These are phyloP conservation scores for Seira musarum DNA, from an alignment of 2,888 invertebrate species.

Conservation along the genomic window DNA sequence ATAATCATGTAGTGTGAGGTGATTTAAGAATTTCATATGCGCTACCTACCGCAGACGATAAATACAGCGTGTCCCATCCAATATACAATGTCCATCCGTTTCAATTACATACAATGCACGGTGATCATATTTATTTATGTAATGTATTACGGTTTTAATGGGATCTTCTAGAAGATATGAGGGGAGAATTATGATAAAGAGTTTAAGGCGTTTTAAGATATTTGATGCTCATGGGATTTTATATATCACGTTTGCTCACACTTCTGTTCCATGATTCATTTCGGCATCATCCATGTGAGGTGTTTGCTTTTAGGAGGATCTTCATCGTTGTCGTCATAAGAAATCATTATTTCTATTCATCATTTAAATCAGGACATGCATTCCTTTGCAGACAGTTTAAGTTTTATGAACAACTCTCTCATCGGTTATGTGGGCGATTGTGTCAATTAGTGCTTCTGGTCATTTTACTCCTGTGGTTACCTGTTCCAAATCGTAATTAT, in stretches of 20 bases:
- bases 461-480: slow-evolving; percentile 10
- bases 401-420: neutral
- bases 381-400: neutral
- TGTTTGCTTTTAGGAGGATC: neutral
- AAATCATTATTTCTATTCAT: neutral
- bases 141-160: too few relatives aligned
- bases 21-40: too few relatives aligned
- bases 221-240: neutral
- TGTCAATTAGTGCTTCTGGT: neutral
- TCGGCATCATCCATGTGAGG: neutral
- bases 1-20: too few relatives aligned
- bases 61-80: too few relatives aligned
- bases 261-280: slow-evolving; percentile 3
- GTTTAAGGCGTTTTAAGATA: too few relatives aligned
- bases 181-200: too few relatives aligned
- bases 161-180: too few relatives aligned
- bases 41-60: slow-evolving; percentile 8
- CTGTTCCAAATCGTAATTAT: neutral
- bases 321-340: neutral
- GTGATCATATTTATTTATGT: slow-evolving; percentile 4
- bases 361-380: neutral
- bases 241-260: neutral
- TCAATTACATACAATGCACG: neutral
- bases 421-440: neutral
- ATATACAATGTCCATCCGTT: neutral